Evolutionary conservation across 2,113 vertebrate species (phyloP), one percentile per base, ranked within the genome.

Genomic region (Oryzias melastigma): DNA sequence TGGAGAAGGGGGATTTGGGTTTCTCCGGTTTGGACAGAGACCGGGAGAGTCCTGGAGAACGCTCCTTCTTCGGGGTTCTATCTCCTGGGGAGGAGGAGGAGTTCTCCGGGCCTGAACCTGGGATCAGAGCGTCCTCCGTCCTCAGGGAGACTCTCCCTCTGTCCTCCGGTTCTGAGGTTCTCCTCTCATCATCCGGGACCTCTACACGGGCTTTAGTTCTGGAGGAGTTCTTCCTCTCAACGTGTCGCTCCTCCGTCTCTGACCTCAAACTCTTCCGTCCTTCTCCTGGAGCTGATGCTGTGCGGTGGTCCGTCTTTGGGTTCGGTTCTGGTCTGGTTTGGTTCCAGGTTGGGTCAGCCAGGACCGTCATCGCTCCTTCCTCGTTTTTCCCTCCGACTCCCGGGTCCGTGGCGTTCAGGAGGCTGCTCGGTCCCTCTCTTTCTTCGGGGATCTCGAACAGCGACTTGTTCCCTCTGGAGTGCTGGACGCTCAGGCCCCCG

Each of bases 401-500:
- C 4, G 25, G 17, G 8, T 69, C 68, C 0, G 41, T 44, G 65
- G 85, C 92, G 70, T 91, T 93, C 69, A 89, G 91, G 57, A 88
- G 91, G 68, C 86, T 87, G 35, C 91, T 92, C 61, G 90, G 93
- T 75, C 14, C 88, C 73, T 96, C 94, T 65, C 91, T 95, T 75
- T 95, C 95, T 50, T 97, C 95, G 19, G 93, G 90, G n/a, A 96
- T 91, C 64, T 92, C 93, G 18, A 89, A 90, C 67, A 98, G 67
- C 2, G 93, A 96, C 15, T 92, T 91, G 72, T 95, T 75, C 16
- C 91, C 89, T 80, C 95, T 91, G 3, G 91, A 90, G 35, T 92
- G 91, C 48, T 92, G 93, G 74, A 91, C 86, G 45, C 92, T 72
- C 72, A 94, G 61, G 90, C 70, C 71, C 24, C 62, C 93, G 60